Conservation (phyloP, 2,888 invertebrate species). For the Aspidiotus destructor region DNA sequence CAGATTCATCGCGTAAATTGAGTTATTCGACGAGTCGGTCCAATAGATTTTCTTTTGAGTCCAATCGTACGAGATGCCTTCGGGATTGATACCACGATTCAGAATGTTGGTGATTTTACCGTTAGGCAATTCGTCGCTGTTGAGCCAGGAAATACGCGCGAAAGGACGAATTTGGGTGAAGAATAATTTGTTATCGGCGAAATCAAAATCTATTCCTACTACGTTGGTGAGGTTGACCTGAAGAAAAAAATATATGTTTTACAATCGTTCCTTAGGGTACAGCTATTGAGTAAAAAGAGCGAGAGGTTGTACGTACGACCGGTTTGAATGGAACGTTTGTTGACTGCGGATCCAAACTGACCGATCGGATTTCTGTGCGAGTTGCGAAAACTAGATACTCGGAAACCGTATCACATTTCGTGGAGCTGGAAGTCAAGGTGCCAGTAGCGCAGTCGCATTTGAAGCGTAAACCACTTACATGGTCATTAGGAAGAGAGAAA, state of each 20-base stretch:
- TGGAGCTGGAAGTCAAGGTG: slow-evolving; percentile 53
- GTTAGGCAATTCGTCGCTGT: slow-evolving; percentile 57
- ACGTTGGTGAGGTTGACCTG: slow-evolving; percentile 75
- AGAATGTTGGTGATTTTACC: slow-evolving; percentile 58
- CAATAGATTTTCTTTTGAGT: slow-evolving; percentile 94
- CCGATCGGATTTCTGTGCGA: slow-evolving; percentile 81
- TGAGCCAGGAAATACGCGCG: slow-evolving; percentile 75
- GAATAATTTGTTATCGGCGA: slow-evolving; percentile 71
- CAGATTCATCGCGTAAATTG: slow-evolving; percentile 88
- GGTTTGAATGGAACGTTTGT: slow-evolving; percentile 77
- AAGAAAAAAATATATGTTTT: slow-evolving; percentile 11
- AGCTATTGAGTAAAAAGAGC: too few species aligned
- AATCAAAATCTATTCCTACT: slow-evolving; percentile 92
- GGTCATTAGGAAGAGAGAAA: slow-evolving; percentile 74
- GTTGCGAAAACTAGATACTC: slow-evolving; percentile 92
- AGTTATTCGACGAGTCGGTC: slow-evolving; percentile 91
- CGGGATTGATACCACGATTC: slow-evolving; percentile 75
- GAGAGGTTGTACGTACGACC: slow-evolving; percentile 43
- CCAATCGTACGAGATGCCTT: slow-evolving; percentile 95
- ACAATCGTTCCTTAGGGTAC: too few species aligned
- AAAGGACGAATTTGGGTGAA: slow-evolving; percentile 90
- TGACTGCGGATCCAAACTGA: slow-evolving; percentile 74
- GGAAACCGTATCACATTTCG: slow-evolving; percentile 69
- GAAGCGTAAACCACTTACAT: slow-evolving; percentile 45
- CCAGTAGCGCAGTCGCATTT: slow-evolving; percentile 91